Conservation (phyloP, 2,888 invertebrate genomes). For the Cephus rjabovi region DNA sequence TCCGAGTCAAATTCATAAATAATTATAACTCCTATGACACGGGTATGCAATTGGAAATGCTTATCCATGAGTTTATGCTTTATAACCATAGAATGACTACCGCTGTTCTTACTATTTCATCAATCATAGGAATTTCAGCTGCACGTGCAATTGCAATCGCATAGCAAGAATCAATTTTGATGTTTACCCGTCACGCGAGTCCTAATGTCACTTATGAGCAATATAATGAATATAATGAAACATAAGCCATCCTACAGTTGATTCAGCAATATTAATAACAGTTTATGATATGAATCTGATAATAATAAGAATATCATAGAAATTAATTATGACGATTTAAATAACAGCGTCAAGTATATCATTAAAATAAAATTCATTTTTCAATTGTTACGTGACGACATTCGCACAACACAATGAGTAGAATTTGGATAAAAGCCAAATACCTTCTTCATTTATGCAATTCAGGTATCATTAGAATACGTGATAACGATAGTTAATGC, state of each 20-base stretch:
- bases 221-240: slow-evolving; percentile 36
- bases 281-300: not conserved
- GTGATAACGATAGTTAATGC: not conserved
- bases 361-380: not conserved
- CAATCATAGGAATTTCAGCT: not conserved
- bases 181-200: slow-evolving; percentile 34
- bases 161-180: not conserved
- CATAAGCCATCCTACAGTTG: not conserved
- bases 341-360: not conserved
- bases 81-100: not conserved
- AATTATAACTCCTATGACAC: not conserved
- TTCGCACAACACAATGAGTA: not conserved
- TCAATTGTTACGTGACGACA: not conserved
- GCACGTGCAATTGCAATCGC: not conserved
- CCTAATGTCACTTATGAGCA: slow-evolving; percentile 33
- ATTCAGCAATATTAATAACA: not conserved
- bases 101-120: not conserved
- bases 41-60: not conserved
- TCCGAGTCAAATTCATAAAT: not conserved
- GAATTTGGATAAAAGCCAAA: not conserved
- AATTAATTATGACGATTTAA: not conserved
- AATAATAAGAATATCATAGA: not conserved
- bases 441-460: not conserved
- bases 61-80: not conserved
- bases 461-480: not conserved